These are phyloP conservation scores for Drosophila histrio DNA, from an alignment of 2,888 invertebrate genomes.

Conservation along the genomic window DNA sequence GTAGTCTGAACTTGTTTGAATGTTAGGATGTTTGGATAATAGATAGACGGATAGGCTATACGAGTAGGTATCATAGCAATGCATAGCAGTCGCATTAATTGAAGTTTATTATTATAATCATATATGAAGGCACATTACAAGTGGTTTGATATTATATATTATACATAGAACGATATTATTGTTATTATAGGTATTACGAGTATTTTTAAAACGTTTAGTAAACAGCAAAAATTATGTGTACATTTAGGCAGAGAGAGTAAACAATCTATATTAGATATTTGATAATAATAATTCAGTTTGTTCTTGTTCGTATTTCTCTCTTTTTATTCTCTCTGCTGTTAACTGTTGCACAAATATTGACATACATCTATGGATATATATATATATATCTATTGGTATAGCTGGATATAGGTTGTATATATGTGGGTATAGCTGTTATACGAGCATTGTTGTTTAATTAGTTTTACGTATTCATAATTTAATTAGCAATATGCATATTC, in stretches of 20 bases:
- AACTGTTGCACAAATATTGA: slow-evolving; percentile 62
- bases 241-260: slow-evolving; percentile 52
- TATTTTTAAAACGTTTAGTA: slow-evolving; percentile 47
- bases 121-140: slow-evolving; percentile 58
- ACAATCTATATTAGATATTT: slow-evolving; percentile 35
- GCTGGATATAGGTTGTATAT: slow-evolving; percentile 36
- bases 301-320: slow-evolving; percentile 19
- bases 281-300: slow-evolving; percentile 37
- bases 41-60: slow-evolving; percentile 46
- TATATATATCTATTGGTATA: slow-evolving; percentile 43
- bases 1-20: slow-evolving; percentile 9
- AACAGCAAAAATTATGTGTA: slow-evolving; percentile 50
- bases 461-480: slow-evolving; percentile 64
- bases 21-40: too few relatives aligned
- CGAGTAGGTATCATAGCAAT: slow-evolving; percentile 47
- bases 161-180: slow-evolving; percentile 31
- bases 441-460: slow-evolving; percentile 61
- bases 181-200: slow-evolving; percentile 20
- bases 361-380: slow-evolving; percentile 40
- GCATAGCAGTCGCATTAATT: slow-evolving; percentile 50
- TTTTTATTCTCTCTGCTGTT: slow-evolving; percentile 14
- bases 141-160: slow-evolving; percentile 15
- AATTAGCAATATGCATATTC: slow-evolving; percentile 65
- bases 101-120: slow-evolving; percentile 9
- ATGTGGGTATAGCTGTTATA: slow-evolving; percentile 57